phyloP scores from a whole-genome alignment of 2,888 invertebrate genomes.

The Drosophila dives region DNA sequence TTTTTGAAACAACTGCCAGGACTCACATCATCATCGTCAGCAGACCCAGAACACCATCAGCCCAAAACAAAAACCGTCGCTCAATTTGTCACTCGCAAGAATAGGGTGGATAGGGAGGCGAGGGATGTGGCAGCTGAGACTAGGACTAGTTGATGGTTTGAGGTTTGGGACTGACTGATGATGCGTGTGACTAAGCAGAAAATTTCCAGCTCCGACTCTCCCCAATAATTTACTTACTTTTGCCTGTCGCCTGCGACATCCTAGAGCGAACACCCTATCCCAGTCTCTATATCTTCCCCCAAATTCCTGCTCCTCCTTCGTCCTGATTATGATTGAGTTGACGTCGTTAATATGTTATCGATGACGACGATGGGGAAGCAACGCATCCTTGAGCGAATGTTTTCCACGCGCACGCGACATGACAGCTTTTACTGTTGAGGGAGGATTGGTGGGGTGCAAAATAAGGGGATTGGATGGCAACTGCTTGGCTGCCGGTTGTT shows the following conservation, averaged over 20 bases:
- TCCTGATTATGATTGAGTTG: constrained; percentile 78
- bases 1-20: constrained; percentile 32
- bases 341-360: constrained; percentile 79
- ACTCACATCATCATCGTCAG: constrained; percentile 32
- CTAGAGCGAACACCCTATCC: constrained; percentile 25
- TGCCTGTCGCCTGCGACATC: constrained; percentile 20
- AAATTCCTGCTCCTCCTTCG: neutral
- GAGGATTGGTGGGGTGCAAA: neutral
- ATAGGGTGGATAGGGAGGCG: constrained; percentile 30
- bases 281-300: neutral
- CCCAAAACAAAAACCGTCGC: constrained; percentile 52
- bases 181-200: constrained; percentile 69
- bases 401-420: constrained; percentile 25
- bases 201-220: constrained; percentile 41
- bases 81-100: constrained; percentile 74
- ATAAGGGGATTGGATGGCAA: neutral
- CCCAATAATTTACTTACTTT: constrained; percentile 15
- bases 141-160: constrained; percentile 6
- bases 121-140: constrained; percentile 50
- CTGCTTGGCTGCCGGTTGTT: constrained; percentile 27
- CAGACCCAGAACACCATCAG: constrained; percentile 9
- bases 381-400: constrained; percentile 1
- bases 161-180: constrained; percentile 47
- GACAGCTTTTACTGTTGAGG: neutral
- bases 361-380: constrained; percentile 25